Conservation (phyloP, 2,113 vertebrate species). For the Manacus vitellinus region DNA sequence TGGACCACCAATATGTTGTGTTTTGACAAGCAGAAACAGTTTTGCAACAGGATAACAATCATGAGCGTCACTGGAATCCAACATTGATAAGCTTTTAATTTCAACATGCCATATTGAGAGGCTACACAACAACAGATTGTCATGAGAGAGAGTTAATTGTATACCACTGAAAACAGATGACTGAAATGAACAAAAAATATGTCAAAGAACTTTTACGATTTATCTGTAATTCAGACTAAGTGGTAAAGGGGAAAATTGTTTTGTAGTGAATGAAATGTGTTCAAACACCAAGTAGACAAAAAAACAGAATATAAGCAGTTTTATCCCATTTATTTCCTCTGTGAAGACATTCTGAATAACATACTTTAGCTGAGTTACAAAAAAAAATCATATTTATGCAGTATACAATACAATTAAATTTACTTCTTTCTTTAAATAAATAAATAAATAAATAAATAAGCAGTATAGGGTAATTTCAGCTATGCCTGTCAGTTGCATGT, state of each 20-base stretch:
- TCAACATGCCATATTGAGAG: neutral
- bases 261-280: neutral
- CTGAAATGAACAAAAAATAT: neutral
- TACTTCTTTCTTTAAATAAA: neutral
- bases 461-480: neutral
- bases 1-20: neutral
- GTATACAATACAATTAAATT: neutral
- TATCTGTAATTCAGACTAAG: neutral
- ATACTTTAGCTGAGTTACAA: neutral
- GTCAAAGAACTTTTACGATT: neutral
- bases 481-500: neutral
- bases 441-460: neutral
- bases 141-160: neutral
- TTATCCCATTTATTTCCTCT: neutral
- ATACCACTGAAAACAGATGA: neutral
- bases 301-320: neutral
- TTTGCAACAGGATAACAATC: neutral
- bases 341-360: neutral
- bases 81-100: neutral
- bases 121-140: neutral
- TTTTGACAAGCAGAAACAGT: neutral
- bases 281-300: neutral
- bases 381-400: neutral
- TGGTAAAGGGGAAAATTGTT: neutral
- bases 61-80: neutral